phyloP scores from a whole-genome alignment of 2,888 invertebrate genomes.

The Caenorhabditis becei region DNA sequence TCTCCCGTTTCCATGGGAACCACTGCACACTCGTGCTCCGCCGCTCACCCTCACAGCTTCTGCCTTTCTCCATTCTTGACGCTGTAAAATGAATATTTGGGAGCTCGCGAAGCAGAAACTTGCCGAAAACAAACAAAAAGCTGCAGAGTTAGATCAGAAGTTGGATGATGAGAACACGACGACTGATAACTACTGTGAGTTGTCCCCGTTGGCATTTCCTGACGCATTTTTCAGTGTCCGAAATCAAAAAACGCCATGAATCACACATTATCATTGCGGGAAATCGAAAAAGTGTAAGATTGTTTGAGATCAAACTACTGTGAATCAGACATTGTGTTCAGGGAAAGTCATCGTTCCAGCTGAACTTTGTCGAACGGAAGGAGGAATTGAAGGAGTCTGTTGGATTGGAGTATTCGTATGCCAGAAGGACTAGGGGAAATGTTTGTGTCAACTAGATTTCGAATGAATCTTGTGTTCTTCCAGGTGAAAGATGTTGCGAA shows the following conservation, averaged over 20 bases:
- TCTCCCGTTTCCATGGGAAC: constrained; percentile 28
- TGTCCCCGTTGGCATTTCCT: neutral
- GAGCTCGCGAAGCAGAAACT: constrained; percentile 68
- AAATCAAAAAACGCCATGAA: constrained; percentile 61
- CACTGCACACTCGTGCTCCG: neutral
- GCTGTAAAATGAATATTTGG: constrained; percentile 67
- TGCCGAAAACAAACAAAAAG: constrained; percentile 64
- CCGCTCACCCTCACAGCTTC: neutral
- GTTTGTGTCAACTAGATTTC: constrained; percentile 75
- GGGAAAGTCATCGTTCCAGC: constrained; percentile 90
- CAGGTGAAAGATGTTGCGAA: constrained; percentile 87
- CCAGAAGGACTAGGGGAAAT: constrained; percentile 84
- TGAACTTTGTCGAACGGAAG: constrained; percentile 87
- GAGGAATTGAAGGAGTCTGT: constrained; percentile 88
- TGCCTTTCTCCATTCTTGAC: neutral
- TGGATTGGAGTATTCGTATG: constrained; percentile 91
- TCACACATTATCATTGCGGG: constrained; percentile 68
- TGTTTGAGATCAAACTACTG: neutral
- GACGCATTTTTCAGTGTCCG: constrained; percentile 49
- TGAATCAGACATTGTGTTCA: constrained; percentile 62
- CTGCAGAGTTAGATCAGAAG: constrained; percentile 64
- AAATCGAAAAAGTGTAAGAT: constrained; percentile 66
- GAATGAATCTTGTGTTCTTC: constrained; percentile 14
- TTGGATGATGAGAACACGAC: constrained; percentile 56
- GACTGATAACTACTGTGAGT: constrained; percentile 57